Percentiles rank a stretch among this genome's conserved stretches.
Evolutionary conservation across 1,140 invertebrate species (phyloP).

Genomic region (Colletes latitarsis): DNA sequence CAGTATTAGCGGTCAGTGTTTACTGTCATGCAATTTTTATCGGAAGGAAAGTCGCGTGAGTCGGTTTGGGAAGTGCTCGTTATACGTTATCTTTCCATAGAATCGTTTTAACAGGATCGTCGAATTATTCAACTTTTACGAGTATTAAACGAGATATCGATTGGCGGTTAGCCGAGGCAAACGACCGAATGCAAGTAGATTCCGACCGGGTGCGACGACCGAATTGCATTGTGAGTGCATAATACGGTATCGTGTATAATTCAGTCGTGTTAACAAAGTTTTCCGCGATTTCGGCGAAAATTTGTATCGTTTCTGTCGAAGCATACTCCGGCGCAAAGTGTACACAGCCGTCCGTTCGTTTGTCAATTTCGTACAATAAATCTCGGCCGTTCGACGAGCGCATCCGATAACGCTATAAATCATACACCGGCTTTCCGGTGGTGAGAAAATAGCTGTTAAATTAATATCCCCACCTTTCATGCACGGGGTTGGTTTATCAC

Average conservation of each 20-base stretch:
- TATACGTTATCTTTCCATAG: slow-evolving; percentile 9
- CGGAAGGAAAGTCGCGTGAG: not conserved
- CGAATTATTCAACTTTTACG: slow-evolving; percentile 69
- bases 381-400: not conserved
- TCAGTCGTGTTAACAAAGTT: slow-evolving; percentile 49
- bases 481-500: slow-evolving; percentile 5
- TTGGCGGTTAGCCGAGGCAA: slow-evolving; percentile 68
- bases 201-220: slow-evolving; percentile 24
- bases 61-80: not conserved
- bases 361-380: slow-evolving; percentile 38
- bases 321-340: not conserved
- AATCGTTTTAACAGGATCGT: slow-evolving; percentile 8
- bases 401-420: slow-evolving; percentile 38
- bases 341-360: slow-evolving; percentile 28
- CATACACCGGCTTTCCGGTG: not conserved
- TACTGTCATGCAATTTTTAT: not conserved
- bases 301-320: slow-evolving; percentile 2
- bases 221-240: slow-evolving; percentile 38
- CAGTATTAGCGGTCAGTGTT: too few species aligned
- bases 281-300: slow-evolving; percentile 24
- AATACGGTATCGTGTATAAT: slow-evolving; percentile 41
- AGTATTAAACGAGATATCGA: slow-evolving; percentile 73
- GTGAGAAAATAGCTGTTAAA: slow-evolving; percentile 19
- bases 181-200: slow-evolving; percentile 56
- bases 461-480: slow-evolving; percentile 30